Percentiles rank a stretch among this genome's conserved stretches.
Evolutionary conservation across 1,140 invertebrate genomes (phyloP).

Genomic region (Tribolium castaneum): DNA sequence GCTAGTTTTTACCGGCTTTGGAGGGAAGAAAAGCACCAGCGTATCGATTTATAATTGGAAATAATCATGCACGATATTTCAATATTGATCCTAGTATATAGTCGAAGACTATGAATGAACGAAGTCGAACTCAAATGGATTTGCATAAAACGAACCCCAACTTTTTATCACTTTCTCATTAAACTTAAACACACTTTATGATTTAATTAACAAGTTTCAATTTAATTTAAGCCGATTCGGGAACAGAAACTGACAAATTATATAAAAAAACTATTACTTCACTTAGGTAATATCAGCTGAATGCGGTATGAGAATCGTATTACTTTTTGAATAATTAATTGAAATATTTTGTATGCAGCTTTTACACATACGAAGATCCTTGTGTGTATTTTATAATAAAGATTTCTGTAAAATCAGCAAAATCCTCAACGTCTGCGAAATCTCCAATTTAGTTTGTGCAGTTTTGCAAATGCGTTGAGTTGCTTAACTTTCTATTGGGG

Average conservation of each 20-base stretch:
- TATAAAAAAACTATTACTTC: neutral
- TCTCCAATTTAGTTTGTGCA: conserved; percentile 25
- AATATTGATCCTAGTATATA: neutral
- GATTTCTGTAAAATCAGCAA: conserved; percentile 11
- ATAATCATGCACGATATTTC: conserved; percentile 6
- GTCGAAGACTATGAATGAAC: neutral
- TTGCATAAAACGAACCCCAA: conserved; percentile 6
- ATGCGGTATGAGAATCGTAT: neutral
- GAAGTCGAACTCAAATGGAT: neutral
- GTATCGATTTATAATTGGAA: conserved; percentile 18
- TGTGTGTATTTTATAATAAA: neutral
- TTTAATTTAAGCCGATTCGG: conserved; percentile 15
- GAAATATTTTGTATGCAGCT: neutral
- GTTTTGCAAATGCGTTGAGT: conserved; percentile 11
- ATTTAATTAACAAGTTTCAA: conserved; percentile 26
- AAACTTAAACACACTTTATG: conserved; percentile 27
- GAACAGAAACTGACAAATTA: neutral
- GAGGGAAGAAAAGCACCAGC: neutral
- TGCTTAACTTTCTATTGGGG: conserved; percentile 26
- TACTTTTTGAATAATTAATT: no score
- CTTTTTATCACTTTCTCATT: conserved; percentile 26
- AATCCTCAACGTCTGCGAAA: conserved; percentile 3
- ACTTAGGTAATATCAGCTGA: no score
- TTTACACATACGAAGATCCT: neutral
- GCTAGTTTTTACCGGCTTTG: neutral